These are phyloP conservation scores for Limenitis camilla DNA, from an alignment of 2,888 invertebrate species.

Conservation along the genomic window DNA sequence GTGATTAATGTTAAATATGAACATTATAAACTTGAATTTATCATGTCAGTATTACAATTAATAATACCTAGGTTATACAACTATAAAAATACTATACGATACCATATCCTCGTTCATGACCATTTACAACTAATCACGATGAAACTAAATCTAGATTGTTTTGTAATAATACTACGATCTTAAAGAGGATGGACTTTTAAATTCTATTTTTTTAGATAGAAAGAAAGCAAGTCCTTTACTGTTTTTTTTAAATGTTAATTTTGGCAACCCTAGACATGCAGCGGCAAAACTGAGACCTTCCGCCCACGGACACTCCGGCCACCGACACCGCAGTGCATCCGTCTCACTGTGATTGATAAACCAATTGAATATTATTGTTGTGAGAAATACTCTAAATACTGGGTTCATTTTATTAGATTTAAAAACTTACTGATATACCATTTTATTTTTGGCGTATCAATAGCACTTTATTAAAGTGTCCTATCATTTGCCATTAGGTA, in stretches of 20 bases:
- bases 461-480: too few relatives aligned
- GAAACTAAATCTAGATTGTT: slow-evolving; percentile 3
- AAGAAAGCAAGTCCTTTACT: background rate
- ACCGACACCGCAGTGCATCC: slow-evolving; percentile 55
- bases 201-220: too few relatives aligned
- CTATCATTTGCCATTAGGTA: too few relatives aligned
- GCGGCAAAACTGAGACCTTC: slow-evolving; percentile 28
- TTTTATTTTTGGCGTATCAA: too few relatives aligned
- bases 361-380: slow-evolving; percentile 65
- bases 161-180: too few relatives aligned
- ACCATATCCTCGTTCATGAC: slow-evolving; percentile 24
- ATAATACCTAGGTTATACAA: slow-evolving; percentile 13
- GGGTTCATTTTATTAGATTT: background rate
- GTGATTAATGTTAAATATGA: background rate
- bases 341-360: slow-evolving; percentile 66
- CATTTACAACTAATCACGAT: slow-evolving; percentile 16
- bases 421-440: background rate
- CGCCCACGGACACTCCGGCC: slow-evolving; percentile 40
- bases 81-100: slow-evolving; percentile 14
- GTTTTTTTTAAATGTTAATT: background rate
- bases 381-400: slow-evolving; percentile 39
- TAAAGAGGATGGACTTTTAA: too few relatives aligned
- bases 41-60: slow-evolving; percentile 4
- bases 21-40: background rate
- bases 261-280: background rate